Evolutionary conservation across 2,113 vertebrate genomes (phyloP).

Genomic region (Anarrhichthys ocellatus): DNA sequence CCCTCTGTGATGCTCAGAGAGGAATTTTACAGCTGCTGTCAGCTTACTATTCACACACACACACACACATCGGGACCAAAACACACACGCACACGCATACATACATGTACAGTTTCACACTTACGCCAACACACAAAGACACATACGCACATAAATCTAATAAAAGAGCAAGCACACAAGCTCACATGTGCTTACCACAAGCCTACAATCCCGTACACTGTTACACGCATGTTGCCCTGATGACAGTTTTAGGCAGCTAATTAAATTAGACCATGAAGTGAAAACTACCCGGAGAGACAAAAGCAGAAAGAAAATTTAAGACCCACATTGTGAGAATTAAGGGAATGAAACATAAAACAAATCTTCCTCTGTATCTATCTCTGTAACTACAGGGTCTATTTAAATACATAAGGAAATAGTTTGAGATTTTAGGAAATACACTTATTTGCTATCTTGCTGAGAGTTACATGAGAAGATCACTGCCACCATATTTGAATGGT

Average conservation of each 20-base stretch:
- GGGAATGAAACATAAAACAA: background rate
- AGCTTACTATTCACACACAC: conserved; percentile 51
- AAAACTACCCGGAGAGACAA: conserved; percentile 42
- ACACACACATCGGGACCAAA: conserved; percentile 34
- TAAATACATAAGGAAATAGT: background rate
- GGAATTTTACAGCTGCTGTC: conserved; percentile 80
- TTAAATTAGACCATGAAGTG: conserved; percentile 57
- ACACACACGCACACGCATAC: conserved; percentile 26
- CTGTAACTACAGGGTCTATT: background rate
- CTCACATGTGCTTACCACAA: conserved; percentile 39
- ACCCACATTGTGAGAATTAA: background rate
- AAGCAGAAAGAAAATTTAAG: conserved; percentile 9
- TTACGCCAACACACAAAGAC: conserved; percentile 20
- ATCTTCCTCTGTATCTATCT: background rate
- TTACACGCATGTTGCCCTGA: conserved; percentile 20
- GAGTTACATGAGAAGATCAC: background rate
- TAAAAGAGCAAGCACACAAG: conserved; percentile 20
- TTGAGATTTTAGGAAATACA: conserved; percentile 2
- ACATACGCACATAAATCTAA: conserved; percentile 47
- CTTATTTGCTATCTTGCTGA: background rate
- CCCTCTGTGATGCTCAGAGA: conserved; percentile 73
- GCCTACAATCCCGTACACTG: conserved; percentile 10
- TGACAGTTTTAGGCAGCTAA: conserved; percentile 63
- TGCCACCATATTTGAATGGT: background rate
- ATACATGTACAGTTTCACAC: conserved; percentile 25